phyloP scores from a whole-genome alignment of 2,888 invertebrate species.

The Xestia rhomboidea region DNA sequence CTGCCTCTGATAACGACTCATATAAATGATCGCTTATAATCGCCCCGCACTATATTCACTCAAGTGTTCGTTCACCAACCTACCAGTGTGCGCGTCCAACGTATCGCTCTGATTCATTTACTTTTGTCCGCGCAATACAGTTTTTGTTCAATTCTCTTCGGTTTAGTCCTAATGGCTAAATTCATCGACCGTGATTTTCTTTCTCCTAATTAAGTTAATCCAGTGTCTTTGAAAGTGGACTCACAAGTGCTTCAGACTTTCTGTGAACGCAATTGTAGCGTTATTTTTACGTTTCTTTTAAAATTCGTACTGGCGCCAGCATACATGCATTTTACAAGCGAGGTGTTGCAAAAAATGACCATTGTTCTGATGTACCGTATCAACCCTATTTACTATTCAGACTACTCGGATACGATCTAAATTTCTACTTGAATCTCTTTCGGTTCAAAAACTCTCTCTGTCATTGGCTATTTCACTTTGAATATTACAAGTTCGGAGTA shows the following conservation, averaged over 20 bases:
- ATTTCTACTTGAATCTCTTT: conserved; percentile 78
- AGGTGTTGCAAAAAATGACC: conserved; percentile 88
- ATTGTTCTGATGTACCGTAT: conserved; percentile 89
- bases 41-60: conserved; percentile 65
- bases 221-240: conserved; percentile 70
- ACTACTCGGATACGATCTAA: conserved; percentile 92
- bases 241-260: conserved; percentile 48
- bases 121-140: conserved; percentile 45
- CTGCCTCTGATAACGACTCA: conserved; percentile 80
- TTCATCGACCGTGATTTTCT: conserved; percentile 86
- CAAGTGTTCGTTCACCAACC: conserved; percentile 72
- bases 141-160: conserved; percentile 59
- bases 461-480: conserved; percentile 88
- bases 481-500: conserved; percentile 88
- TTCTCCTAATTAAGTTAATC: conserved; percentile 80
- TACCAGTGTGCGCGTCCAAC: conserved; percentile 69
- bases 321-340: conserved; percentile 88
- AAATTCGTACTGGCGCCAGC: conserved; percentile 79
- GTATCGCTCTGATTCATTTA: conserved; percentile 37
- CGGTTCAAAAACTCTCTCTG: conserved; percentile 77
- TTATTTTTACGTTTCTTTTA: conserved; percentile 68
- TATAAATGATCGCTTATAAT: conserved; percentile 83
- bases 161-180: conserved; percentile 85
- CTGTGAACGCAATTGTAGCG: conserved; percentile 59
- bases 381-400: conserved; percentile 93